Evolutionary conservation across 2,113 vertebrate species (phyloP).

Genomic region (Burhinus bistriatus): DNA sequence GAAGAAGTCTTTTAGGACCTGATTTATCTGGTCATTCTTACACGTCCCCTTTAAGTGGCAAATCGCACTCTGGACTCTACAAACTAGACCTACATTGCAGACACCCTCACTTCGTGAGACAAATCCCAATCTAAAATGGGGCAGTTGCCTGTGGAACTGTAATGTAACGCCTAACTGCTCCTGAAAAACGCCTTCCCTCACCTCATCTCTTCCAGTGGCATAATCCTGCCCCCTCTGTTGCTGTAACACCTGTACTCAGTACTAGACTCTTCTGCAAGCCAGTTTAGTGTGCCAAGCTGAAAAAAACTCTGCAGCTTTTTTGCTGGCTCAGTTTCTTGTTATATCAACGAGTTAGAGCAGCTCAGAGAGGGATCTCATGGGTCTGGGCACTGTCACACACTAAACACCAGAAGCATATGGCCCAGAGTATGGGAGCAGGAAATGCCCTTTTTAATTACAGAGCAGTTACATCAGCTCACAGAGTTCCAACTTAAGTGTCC

Average conservation of each 20-base stretch:
- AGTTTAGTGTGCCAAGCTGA: not conserved
- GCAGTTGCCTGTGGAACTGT: not conserved
- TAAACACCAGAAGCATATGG: not conserved
- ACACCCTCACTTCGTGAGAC: not conserved
- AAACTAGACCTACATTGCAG: not conserved
- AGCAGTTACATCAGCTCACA: not conserved
- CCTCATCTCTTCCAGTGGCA: not conserved
- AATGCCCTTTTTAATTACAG: not conserved
- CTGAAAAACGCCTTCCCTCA: not conserved
- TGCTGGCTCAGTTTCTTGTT: not conserved
- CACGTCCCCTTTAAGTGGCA: not conserved
- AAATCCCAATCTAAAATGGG: not conserved
- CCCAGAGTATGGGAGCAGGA: not conserved
- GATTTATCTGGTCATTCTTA: not conserved
- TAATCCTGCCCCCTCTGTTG: not conserved
- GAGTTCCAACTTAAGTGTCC: accelerated
- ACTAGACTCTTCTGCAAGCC: not conserved
- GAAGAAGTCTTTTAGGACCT: not conserved
- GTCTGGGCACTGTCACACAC: not conserved
- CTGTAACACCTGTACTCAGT: not conserved
- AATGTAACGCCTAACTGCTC: not conserved
- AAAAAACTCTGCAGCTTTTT: not conserved
- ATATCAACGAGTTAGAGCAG: not conserved
- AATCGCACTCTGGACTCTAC: not conserved
- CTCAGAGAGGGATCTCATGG: not conserved